Evolutionary conservation across 1,140 invertebrate species (phyloP), one percentile per base, ranked within the genome.

Genomic region (Solenopsis fugax): DNA sequence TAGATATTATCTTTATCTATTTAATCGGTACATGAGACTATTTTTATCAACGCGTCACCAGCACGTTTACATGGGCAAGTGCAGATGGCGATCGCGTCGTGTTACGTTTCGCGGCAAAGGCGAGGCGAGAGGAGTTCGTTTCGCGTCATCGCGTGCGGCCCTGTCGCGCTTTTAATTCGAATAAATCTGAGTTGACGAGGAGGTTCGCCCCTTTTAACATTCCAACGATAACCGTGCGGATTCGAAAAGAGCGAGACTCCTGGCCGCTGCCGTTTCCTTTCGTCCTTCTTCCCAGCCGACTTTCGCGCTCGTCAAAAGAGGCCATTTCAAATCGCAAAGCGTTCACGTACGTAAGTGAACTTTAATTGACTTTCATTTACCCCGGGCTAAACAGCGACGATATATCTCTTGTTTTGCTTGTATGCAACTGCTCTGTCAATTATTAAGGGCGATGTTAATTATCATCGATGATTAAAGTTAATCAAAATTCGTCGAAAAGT

Each of bases 171-270:
- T 94, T 94, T 95, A 95, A 95, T 95, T 95, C 93, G 93, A 94
- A 95, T 95, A 95, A 95, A 95, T 95, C 93, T 93, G 88, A 94
- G 87, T 94, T 94, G 94, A 95, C 92, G 93, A 95, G 93, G 93
- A 94, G 92, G 92, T 91, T 92, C 92, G 92, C 92, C 13, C 94
- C 94, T 95, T 94, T 95, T 95, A 95, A 95, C 94, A 95, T 95
- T 95, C 95, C 94, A 90, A 56, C 89, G 94, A 95, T 95, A 95
- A 95, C 88, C 54, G 18, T 18, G 50, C 29, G 41, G 50, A 37
- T 77, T 77, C 62, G 87, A 85, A 81, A 77, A 54, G 24, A 16
- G 75, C 62, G 76, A 41, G 54, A 29, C 54, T 86, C 75, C 10
- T 21, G 24, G 41, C 37, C 16, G 2, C 10, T 24, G 6, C 9